These are phyloP conservation scores for Cyrtorhinus lividipennis DNA, from an alignment of 1,140 invertebrate genomes.

Conservation along the genomic window DNA sequence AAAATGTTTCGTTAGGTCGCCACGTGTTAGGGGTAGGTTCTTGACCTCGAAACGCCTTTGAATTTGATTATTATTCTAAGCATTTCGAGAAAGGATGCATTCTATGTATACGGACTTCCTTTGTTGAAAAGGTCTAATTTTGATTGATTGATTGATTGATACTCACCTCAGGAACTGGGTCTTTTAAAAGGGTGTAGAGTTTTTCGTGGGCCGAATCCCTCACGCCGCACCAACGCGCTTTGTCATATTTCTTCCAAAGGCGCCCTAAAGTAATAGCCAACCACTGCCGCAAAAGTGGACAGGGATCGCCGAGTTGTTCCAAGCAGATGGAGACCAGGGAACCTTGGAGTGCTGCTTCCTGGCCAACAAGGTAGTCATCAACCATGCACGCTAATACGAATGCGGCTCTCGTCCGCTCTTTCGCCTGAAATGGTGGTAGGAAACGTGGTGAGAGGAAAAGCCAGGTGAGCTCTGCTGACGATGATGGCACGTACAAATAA, in stretches of 20 bases:
- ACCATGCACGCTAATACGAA: slow-evolving; percentile 88
- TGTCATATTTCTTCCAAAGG: slow-evolving; percentile 85
- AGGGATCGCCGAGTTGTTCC: slow-evolving; percentile 53
- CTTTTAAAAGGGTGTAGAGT: slow-evolving; percentile 60
- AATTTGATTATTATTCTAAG: too few species aligned
- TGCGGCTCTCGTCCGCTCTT: slow-evolving; percentile 75
- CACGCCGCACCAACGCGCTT: slow-evolving; percentile 88
- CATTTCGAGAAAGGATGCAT: too few species aligned
- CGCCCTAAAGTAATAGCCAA: slow-evolving; percentile 82
- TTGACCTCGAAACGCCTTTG: too few species aligned
- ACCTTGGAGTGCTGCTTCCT: slow-evolving; percentile 73
- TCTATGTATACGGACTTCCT: too few species aligned
- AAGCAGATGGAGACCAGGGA: slow-evolving; percentile 78
- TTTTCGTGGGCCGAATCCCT: slow-evolving; percentile 94
- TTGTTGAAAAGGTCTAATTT: too few species aligned
- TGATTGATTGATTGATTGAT: too few species aligned
- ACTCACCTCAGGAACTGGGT: slow-evolving; percentile 75
- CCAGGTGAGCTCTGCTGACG: too few species aligned
- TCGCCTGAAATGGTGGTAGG: slow-evolving; percentile 52
- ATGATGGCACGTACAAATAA: too few species aligned
- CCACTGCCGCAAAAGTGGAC: slow-evolving; percentile 71
- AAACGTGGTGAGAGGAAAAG: too few species aligned
- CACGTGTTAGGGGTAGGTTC: too few species aligned
- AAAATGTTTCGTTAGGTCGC: too few species aligned
- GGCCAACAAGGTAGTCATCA: slow-evolving; percentile 70